Percentiles rank a stretch among this genome's conserved stretches.
These are phyloP conservation scores for Drosophila paulistorum DNA, from an alignment of 1,140 invertebrate species.

Conservation along the genomic window DNA sequence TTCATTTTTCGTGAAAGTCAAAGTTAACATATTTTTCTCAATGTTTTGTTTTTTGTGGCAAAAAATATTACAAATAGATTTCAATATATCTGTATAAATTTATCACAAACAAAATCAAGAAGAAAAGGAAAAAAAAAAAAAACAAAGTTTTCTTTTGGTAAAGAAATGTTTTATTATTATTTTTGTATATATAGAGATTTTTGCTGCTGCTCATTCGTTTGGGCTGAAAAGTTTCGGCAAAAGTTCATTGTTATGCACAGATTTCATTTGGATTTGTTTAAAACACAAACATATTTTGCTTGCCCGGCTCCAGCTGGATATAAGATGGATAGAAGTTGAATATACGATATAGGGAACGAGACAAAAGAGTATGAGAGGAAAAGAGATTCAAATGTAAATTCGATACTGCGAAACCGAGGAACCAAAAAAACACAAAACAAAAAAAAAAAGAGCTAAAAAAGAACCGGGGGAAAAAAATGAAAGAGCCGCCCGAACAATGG, in stretches of 20 bases:
- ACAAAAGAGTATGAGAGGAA: background rate
- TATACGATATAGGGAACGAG: background rate
- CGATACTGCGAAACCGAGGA: slow-evolving; percentile 4
- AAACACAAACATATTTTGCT: slow-evolving; percentile 70
- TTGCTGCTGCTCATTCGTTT: slow-evolving; percentile 31
- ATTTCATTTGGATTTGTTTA: slow-evolving; percentile 77
- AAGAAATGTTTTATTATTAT: slow-evolving; percentile 44
- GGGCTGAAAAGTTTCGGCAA: slow-evolving; percentile 32
- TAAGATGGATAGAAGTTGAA: slow-evolving; percentile 14
- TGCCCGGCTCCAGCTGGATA: slow-evolving; percentile 11
- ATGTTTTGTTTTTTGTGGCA: background rate
- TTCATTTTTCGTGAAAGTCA: background rate
- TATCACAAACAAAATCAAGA: slow-evolving; percentile 52
- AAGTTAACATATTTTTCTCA: background rate
- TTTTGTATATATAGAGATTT: slow-evolving; percentile 20
- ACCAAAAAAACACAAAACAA: slow-evolving; percentile 5
- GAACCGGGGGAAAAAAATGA: background rate
- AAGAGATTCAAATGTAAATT: slow-evolving; percentile 9
- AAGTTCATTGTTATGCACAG: slow-evolving; percentile 73
- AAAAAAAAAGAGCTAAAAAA: background rate
- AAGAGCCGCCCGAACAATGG: slow-evolving; percentile 39
- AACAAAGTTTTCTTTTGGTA: slow-evolving; percentile 48
- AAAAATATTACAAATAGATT: slow-evolving; percentile 75
- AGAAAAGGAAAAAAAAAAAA: slow-evolving; percentile 18
- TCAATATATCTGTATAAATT: slow-evolving; percentile 71